phyloP scores from a whole-genome alignment of 2,888 invertebrate genomes.

The Tribolium freemani region DNA sequence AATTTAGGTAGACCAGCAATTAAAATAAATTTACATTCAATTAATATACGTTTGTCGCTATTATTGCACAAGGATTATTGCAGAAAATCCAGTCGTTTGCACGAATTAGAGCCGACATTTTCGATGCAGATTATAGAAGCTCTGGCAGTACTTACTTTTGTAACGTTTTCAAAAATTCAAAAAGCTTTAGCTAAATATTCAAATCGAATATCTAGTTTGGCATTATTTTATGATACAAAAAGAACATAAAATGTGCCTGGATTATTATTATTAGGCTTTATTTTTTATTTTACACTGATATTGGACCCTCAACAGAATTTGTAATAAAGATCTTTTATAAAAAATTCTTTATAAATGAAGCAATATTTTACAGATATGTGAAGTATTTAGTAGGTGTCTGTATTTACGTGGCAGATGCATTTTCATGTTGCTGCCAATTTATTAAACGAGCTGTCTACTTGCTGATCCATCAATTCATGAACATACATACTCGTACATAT shows the following conservation, averaged over 20 bases:
- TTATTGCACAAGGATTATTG: neutral
- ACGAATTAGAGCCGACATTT: neutral
- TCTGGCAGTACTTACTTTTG: neutral
- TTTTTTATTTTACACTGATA: no score
- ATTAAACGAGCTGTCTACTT: neutral
- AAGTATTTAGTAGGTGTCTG: neutral
- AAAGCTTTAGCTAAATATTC: no score
- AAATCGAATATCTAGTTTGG: no score
- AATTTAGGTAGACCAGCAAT: neutral
- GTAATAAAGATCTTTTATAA: neutral
- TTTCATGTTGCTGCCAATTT: neutral
- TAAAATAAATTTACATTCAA: constrained; percentile 3
- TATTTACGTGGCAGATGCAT: neutral
- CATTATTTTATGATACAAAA: no score
- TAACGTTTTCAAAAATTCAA: no score
- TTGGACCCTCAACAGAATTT: no score
- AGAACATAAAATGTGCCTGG: no score
- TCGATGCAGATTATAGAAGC: neutral
- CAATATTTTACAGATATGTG: neutral
- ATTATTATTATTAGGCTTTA: no score
- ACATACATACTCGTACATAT: neutral
- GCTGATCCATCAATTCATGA: neutral
- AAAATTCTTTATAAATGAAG: neutral
- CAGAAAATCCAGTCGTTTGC: neutral
- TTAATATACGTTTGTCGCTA: neutral